Evolutionary conservation across 37 sponge, comb jelly and placozoan species (phyloP).

Genomic region (Spongilla lacustris): DNA sequence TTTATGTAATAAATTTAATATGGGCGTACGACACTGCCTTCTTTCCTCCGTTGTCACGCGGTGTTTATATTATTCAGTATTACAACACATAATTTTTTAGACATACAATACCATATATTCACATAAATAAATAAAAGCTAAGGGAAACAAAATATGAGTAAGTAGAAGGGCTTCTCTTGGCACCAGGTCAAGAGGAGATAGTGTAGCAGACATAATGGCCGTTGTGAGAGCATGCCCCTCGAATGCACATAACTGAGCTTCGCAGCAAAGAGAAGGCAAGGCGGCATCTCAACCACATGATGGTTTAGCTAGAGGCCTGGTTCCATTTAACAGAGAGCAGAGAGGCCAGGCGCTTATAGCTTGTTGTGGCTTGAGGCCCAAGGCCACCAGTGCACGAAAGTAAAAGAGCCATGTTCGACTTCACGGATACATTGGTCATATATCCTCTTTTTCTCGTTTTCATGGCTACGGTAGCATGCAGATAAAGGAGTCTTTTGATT

Average conservation of each 20-base stretch:
- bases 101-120: too few species aligned
- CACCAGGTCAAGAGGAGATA: too few species aligned
- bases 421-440: conserved; percentile 16
- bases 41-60: too few species aligned
- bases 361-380: not conserved
- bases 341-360: conserved; percentile 10
- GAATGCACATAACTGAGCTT: not conserved
- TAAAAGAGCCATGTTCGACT: conserved; percentile 5
- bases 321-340: conserved; percentile 11
- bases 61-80: too few species aligned
- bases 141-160: too few species aligned
- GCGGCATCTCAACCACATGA: not conserved
- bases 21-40: too few species aligned
- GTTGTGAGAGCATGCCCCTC: not conserved
- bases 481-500: too few species aligned
- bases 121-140: too few species aligned
- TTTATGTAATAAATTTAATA: too few species aligned
- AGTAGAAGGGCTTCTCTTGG: too few species aligned
- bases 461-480: too few species aligned
- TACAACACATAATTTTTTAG: too few species aligned
- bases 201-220: not conserved
- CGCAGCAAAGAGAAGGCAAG: conserved; percentile 13
- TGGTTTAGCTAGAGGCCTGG: not conserved
- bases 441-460: not conserved
- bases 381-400: conserved; percentile 8